Percentiles rank a stretch among this genome's conserved stretches.
Conservation (phyloP, 2,888 invertebrate genomes). For the Geotrupes spiniger region DNA sequence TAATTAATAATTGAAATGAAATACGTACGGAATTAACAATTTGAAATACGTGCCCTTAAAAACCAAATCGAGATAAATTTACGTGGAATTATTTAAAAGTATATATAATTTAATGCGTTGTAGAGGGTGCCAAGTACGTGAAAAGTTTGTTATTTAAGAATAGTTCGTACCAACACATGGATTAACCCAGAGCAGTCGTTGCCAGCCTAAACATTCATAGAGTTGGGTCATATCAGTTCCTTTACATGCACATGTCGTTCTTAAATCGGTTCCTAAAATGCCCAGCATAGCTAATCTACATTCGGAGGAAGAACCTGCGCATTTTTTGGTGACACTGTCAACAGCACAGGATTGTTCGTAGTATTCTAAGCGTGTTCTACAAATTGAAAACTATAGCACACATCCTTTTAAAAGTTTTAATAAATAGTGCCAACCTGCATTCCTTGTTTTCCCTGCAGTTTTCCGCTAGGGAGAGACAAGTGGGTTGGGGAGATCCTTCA, state of each 20-base stretch:
- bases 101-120: conserved; percentile 4
- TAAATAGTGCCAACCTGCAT: conserved; percentile 67
- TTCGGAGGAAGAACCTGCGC: conserved; percentile 80
- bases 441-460: conserved; percentile 77
- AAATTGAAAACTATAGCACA: background rate
- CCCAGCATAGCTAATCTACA: conserved; percentile 84
- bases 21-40: too few relatives aligned
- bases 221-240: conserved; percentile 81
- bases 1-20: too few relatives aligned
- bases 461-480: conserved; percentile 81
- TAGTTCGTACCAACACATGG: conserved; percentile 82
- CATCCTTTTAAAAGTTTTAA: conserved; percentile 5
- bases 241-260: conserved; percentile 85
- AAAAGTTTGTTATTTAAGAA: conserved; percentile 4
- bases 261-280: conserved; percentile 84
- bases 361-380: conserved; percentile 74
- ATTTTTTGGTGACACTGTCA: conserved; percentile 84
- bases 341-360: conserved; percentile 91
- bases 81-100: background rate
- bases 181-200: conserved; percentile 85
- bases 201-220: conserved; percentile 89
- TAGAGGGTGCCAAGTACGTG: background rate
- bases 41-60: too few relatives aligned
- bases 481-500: conserved; percentile 67
- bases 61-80: background rate